Evolutionary conservation across 2,888 invertebrate species (phyloP).

Genomic region (Onchidella celtica): DNA sequence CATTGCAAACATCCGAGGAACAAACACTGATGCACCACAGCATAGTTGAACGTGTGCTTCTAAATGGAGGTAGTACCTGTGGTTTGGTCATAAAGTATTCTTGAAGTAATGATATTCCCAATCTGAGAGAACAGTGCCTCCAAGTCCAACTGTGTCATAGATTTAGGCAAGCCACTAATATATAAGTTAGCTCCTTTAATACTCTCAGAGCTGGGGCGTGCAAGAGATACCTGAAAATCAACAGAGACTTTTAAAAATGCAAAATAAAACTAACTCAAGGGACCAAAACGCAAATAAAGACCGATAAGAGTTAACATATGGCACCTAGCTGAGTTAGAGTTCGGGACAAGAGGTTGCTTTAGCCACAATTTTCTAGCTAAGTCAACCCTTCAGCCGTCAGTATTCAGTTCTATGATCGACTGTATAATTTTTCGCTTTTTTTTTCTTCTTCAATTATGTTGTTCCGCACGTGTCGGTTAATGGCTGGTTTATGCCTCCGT

Average conservation of each 20-base stretch:
- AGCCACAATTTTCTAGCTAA: too few relatives aligned
- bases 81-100: constrained; percentile 81
- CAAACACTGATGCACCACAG: constrained; percentile 49
- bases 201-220: constrained; percentile 81
- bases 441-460: too few relatives aligned
- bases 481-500: too few relatives aligned
- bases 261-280: constrained; percentile 66
- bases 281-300: constrained; percentile 40
- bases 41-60: constrained; percentile 36
- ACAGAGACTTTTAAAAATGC: constrained; percentile 65
- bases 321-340: constrained; percentile 48
- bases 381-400: too few relatives aligned
- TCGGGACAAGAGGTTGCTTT: too few relatives aligned
- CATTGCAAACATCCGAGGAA: constrained; percentile 39
- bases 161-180: constrained; percentile 80
- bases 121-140: constrained; percentile 80
- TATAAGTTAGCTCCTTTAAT: constrained; percentile 81
- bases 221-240: constrained; percentile 80
- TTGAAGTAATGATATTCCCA: constrained; percentile 80
- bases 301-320: constrained; percentile 29
- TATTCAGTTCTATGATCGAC: too few relatives aligned
- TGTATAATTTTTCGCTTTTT: too few relatives aligned
- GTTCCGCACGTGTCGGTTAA: too few relatives aligned
- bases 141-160: constrained; percentile 80
- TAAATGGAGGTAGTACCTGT: constrained; percentile 73